Percentiles rank a stretch among this genome's conserved stretches.
phyloP scores from a whole-genome alignment of 2,797 vertebrate species.

The Fundulus diaphanus region DNA sequence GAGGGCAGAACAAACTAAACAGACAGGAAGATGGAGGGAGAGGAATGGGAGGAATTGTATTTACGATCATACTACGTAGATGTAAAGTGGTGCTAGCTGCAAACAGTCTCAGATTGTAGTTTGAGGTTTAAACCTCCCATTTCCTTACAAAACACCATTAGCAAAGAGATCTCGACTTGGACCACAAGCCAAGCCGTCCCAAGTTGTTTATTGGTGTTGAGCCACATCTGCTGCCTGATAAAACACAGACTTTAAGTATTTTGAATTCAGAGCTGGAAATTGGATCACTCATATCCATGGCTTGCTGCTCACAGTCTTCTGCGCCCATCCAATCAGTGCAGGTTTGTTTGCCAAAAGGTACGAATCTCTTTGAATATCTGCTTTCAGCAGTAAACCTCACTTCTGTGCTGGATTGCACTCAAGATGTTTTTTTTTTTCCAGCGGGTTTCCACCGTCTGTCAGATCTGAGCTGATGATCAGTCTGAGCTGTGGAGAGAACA shows the following conservation, averaged over 20 bases:
- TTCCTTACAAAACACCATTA: conserved; percentile 40
- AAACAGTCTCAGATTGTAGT: conserved; percentile 27
- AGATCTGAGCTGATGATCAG: conserved; percentile 19
- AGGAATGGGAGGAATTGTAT: conserved; percentile 14
- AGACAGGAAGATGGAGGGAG: conserved; percentile 3
- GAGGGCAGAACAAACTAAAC: not conserved
- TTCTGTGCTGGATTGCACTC: not conserved
- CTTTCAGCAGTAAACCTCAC: not conserved
- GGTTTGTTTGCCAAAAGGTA: not conserved
- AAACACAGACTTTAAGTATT: conserved; percentile 9
- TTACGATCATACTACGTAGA: conserved; percentile 6
- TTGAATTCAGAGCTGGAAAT: conserved; percentile 3
- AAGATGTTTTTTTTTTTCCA: not conserved
- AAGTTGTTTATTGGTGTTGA: conserved; percentile 9
- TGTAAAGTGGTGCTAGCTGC: conserved; percentile 38
- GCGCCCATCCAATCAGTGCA: conserved; percentile 1
- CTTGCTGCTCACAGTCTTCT: not conserved
- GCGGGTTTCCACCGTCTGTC: not conserved
- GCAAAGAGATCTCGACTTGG: conserved; percentile 12
- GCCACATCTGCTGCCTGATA: conserved; percentile 39
- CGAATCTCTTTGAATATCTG: not conserved
- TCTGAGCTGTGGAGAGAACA: conserved; percentile 43
- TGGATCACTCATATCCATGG: conserved; percentile 36
- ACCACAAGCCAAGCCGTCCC: conserved; percentile 1
- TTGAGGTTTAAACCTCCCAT: conserved; percentile 31